Conservation (phyloP, 2,113 vertebrate genomes). For the Camelus dromedarius region DNA sequence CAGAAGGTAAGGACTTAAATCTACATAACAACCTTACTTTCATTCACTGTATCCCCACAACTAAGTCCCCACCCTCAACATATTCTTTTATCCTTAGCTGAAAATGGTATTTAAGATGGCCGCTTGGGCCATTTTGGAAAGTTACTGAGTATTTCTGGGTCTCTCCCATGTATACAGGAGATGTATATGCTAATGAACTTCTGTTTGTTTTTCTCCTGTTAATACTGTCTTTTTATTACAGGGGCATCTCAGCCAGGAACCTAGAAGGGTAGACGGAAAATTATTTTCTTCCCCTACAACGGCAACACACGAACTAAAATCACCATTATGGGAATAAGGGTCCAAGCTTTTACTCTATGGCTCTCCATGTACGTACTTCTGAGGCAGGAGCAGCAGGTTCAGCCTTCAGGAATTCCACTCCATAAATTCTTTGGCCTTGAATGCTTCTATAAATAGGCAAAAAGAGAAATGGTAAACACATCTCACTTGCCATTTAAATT, state of each 20-base stretch:
- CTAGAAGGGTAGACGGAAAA: background rate
- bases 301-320: background rate
- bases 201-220: background rate
- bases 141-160: background rate
- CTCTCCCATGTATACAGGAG: background rate
- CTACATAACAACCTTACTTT: background rate
- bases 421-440: background rate
- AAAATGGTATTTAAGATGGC: background rate
- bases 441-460: background rate
- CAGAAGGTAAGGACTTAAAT: background rate
- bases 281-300: background rate
- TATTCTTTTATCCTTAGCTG: background rate
- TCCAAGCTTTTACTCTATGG: background rate
- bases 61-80: background rate
- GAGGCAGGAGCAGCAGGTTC: fast-evolving
- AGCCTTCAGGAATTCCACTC: fast-evolving
- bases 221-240: background rate
- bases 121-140: background rate
- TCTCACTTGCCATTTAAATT: background rate
- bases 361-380: background rate
- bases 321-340: background rate
- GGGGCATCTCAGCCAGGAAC: background rate
- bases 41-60: background rate
- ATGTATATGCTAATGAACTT: background rate
- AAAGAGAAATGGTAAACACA: constrained; percentile 41